These are phyloP conservation scores for Rotaria socialis DNA, from an alignment of 2,888 invertebrate genomes.

Conservation along the genomic window DNA sequence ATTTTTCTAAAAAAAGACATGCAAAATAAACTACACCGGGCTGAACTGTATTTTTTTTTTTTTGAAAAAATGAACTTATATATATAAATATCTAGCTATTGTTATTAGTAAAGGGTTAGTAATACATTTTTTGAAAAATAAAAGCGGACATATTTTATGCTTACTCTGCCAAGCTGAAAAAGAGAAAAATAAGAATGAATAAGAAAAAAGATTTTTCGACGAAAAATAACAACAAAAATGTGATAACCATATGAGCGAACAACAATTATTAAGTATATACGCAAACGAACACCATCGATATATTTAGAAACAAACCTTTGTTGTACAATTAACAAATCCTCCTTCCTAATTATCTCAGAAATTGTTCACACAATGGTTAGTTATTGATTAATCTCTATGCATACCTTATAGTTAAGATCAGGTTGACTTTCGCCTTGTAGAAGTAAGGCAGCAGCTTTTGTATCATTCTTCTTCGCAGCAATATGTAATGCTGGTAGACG, in stretches of 20 bases:
- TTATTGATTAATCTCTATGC: background rate
- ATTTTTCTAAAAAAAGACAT: background rate
- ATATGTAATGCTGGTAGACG: constrained; percentile 95
- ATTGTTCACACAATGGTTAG: background rate
- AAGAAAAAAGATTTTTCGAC: background rate
- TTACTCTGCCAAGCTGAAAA: constrained; percentile 36
- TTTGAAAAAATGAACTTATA: background rate
- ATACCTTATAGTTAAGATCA: constrained; percentile 45
- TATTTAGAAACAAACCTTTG: constrained; percentile 55
- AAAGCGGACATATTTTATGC: background rate
- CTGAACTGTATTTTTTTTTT: background rate
- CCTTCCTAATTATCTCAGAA: constrained; percentile 48
- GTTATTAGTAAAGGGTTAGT: constrained; percentile 15
- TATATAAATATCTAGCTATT: background rate
- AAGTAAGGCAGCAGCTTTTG: constrained; percentile 89
- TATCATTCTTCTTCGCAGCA: constrained; percentile 98
- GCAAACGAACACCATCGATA: background rate
- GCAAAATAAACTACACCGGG: constrained; percentile 12
- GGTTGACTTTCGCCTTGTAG: constrained; percentile 59
- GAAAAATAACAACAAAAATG: background rate
- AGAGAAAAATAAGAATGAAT: background rate
- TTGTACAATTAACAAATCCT: constrained; percentile 58
- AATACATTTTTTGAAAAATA: background rate
- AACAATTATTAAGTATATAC: background rate
- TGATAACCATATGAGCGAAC: background rate